Evolutionary conservation across 2,797 vertebrate genomes (phyloP).

Genomic region (Pipistrellus pygmaeus): DNA sequence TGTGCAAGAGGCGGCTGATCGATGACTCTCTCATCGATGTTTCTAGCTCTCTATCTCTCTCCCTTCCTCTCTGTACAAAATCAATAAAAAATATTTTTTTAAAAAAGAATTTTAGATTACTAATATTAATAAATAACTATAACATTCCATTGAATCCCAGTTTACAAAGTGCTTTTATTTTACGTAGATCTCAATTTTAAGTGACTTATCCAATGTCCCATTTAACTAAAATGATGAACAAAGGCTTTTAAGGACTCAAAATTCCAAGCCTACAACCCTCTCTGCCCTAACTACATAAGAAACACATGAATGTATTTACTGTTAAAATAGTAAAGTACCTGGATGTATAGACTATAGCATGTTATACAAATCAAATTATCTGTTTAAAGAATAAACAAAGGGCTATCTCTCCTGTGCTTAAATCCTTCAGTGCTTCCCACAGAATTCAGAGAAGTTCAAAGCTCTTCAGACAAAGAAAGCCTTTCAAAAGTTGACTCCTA

Average conservation of each 20-base stretch:
- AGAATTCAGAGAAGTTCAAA: conserved; percentile 30
- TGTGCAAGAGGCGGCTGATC: too few relatives aligned
- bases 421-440: not conserved
- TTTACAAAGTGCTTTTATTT: conserved; percentile 55
- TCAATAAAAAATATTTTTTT: too few relatives aligned
- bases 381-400: not conserved
- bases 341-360: not conserved
- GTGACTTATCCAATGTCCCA: not conserved
- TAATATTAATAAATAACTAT: conserved; percentile 18
- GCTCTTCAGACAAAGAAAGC: conserved; percentile 27
- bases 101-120: conserved; percentile 26
- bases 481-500: conserved; percentile 52
- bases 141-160: not conserved
- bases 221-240: conserved; percentile 35
- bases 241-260: not conserved
- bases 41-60: too few relatives aligned
- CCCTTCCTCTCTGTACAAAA: too few relatives aligned
- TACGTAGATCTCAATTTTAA: not conserved
- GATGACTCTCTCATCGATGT: too few relatives aligned
- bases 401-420: not conserved
- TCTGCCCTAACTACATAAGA: not conserved
- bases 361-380: conserved; percentile 2
- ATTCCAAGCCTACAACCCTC: not conserved
- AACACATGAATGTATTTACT: conserved; percentile 6
- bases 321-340: not conserved